Conservation (phyloP, 2,797 vertebrate genomes). For the Intellagama lesueurii region DNA sequence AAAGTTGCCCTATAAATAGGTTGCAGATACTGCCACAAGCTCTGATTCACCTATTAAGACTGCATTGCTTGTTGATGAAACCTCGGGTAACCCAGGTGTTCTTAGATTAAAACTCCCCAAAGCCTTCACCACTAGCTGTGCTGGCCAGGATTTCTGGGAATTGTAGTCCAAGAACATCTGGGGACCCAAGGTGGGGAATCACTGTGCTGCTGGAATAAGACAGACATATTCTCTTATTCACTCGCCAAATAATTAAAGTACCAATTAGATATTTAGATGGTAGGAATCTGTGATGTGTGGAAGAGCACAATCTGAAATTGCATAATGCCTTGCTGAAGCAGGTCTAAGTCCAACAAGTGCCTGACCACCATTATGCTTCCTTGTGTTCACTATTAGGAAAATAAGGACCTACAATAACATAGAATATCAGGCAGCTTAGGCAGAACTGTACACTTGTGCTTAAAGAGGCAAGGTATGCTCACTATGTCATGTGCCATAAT, state of each 20-base stretch:
- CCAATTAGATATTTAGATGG: not conserved
- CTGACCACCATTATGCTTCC: not conserved
- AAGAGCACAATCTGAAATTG: not conserved
- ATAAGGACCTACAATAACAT: not conserved
- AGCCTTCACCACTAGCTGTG: no score
- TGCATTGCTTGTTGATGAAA: not conserved
- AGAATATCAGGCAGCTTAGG: not conserved
- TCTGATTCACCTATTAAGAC: not conserved
- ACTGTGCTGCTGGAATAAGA: not conserved
- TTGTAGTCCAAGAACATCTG: no score
- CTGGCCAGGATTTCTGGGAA: no score
- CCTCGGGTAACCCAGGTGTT: not conserved
- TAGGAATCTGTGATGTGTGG: not conserved
- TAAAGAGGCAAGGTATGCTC: not conserved
- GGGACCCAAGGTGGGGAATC: no score
- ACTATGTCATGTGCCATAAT: not conserved
- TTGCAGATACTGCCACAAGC: not conserved
- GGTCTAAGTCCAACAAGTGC: no score
- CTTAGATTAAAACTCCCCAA: no score
- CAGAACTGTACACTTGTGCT: not conserved
- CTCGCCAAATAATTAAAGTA: not conserved
- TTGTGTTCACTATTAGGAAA: not conserved
- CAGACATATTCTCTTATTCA: constrained; percentile 47
- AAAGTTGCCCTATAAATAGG: not conserved
- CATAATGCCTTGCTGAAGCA: not conserved